Percentiles rank a stretch among this genome's conserved stretches.
Conservation (phyloP, 1,140 invertebrate genomes). For the Cydia amplana region DNA sequence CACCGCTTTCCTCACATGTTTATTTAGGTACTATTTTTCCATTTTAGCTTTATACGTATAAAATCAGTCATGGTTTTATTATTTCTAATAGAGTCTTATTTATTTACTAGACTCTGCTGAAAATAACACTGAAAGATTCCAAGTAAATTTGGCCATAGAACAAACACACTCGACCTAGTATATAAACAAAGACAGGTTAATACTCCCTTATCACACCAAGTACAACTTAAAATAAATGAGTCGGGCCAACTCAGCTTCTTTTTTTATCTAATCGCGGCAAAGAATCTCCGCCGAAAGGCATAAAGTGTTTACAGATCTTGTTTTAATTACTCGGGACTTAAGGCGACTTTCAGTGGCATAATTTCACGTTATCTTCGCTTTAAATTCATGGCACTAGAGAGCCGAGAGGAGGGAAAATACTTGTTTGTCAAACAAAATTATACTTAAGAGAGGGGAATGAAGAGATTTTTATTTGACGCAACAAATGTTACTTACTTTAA, state of each 20-base stretch:
- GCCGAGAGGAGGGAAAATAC: background rate
- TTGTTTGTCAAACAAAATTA: background rate
- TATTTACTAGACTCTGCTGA: too few relatives aligned
- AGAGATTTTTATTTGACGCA: background rate
- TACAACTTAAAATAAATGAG: background rate
- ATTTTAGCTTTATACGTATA: too few relatives aligned
- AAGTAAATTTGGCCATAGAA: background rate
- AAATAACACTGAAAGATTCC: too few relatives aligned
- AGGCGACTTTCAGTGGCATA: slow-evolving; percentile 15
- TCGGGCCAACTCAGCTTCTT: background rate
- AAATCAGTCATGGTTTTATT: too few relatives aligned
- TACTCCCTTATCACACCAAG: background rate
- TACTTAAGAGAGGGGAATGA: background rate
- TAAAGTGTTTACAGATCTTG: slow-evolving; percentile 24
- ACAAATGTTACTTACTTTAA: background rate
- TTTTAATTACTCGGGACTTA: slow-evolving; percentile 20
- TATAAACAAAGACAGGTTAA: background rate
- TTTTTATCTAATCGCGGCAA: slow-evolving; percentile 17
- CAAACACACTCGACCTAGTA: background rate
- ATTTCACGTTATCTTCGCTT: slow-evolving; percentile 20
- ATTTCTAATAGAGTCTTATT: too few relatives aligned
- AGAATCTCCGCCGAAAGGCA: slow-evolving; percentile 11
- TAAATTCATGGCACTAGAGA: background rate
- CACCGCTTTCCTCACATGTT: too few relatives aligned
- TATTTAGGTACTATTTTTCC: too few relatives aligned